Evolutionary conservation across 2,888 invertebrate genomes (phyloP), one percentile per base, ranked within the genome.

Genomic region (Eucera pruinosa): DNA sequence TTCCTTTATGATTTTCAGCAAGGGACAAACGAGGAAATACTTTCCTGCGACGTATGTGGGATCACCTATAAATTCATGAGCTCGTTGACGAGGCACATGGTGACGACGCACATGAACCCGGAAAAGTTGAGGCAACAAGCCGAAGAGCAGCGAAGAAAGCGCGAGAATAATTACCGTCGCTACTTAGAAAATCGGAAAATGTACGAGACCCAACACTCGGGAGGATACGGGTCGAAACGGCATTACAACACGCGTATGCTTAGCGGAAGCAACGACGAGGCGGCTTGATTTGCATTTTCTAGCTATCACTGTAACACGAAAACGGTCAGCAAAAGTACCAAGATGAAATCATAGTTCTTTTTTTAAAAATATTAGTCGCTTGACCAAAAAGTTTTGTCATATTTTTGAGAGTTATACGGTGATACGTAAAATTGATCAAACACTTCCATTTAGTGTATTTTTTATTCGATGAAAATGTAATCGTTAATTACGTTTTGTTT

Each of bases 61-160:
- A 92, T 94, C 11, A 93, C 91, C 18, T 92, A 94, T 93, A 95
- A 88, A 92, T 94, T 50, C 78, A 94, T 94, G 87, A 94, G 94
- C 54, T 94, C 94, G 0, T 93, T 95, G 91, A 94, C 94, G 0
- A 92, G 94, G 50, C 94, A 95, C 70, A 94, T 95, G 94, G 93
- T 94, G 52, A 92, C 94, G 0, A 94, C 94, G 0, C 94, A 94
- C 84, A 91, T 94, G 90, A 92, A 92, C 74, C 92, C 92, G 0
- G 92, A 92, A 50, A 92, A 91, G 62, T 81, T 91, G 77, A 86
- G 91, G 45, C 91, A 92, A 36, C 92, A 92, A 76, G 92, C 92
- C 2, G 92, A 92, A 50, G 92, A 92, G 27, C 92, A 92, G 78
- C 87, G 92, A 25, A 86, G 88, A 33, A 92, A 92, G 73, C 91